Percentiles rank a stretch among this genome's conserved stretches.
These are phyloP conservation scores for Sebastes oblongus DNA, from an alignment of 2,797 vertebrate genomes.

Conservation along the genomic window DNA sequence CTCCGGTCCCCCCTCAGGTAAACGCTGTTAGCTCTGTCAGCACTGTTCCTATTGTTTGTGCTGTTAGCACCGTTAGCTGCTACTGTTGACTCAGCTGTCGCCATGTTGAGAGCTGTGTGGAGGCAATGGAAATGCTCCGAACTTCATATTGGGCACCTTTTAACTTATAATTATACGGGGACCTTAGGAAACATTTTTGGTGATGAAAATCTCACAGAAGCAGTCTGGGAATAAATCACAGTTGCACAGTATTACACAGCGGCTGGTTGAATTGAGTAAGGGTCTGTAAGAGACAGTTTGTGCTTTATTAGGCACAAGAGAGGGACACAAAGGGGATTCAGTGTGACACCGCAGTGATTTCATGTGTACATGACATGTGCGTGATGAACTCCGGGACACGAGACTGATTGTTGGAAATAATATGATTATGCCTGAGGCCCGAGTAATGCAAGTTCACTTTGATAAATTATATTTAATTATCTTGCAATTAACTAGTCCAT, in stretches of 20 bases:
- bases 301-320: background rate
- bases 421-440: background rate
- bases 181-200: background rate
- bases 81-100: too few relatives aligned
- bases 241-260: background rate
- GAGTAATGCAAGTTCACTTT: constrained; percentile 27
- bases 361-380: constrained; percentile 14
- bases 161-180: too few relatives aligned
- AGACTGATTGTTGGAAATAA: constrained; percentile 31
- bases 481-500: constrained; percentile 63
- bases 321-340: background rate
- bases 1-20: too few relatives aligned
- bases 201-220: background rate
- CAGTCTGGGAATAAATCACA: background rate
- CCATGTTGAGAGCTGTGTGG: too few relatives aligned
- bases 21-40: too few relatives aligned
- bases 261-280: background rate
- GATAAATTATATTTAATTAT: constrained; percentile 68
- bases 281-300: background rate
- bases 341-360: constrained; percentile 1
- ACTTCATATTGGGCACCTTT: too few relatives aligned
- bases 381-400: constrained; percentile 12
- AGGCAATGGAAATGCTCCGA: too few relatives aligned
- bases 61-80: too few relatives aligned
- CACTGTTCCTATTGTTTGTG: too few relatives aligned